Evolutionary conservation across 2,888 invertebrate genomes (phyloP).

Genomic region (Antheraea yamamai): DNA sequence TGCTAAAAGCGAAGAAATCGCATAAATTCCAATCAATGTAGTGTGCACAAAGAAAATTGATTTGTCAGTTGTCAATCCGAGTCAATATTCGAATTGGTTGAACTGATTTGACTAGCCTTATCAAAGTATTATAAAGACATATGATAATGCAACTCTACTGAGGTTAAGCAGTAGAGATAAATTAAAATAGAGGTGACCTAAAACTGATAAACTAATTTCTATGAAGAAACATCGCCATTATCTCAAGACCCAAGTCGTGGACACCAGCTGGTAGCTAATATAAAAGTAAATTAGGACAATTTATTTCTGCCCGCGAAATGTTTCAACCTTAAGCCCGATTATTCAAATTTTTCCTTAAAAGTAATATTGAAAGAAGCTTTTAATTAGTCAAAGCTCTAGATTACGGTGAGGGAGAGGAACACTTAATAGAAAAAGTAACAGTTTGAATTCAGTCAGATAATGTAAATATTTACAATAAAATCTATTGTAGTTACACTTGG

Average conservation of each 20-base stretch:
- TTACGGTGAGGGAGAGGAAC: constrained; percentile 12
- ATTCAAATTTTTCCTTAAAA: constrained; percentile 11
- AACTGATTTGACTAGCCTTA: no score
- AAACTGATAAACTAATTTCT: no score
- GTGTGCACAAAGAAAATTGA: no score
- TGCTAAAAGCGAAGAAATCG: no score
- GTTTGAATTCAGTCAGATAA: constrained; percentile 17
- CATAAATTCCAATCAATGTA: no score
- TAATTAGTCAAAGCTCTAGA: constrained; percentile 18
- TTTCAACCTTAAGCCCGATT: neutral
- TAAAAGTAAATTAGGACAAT: constrained; percentile 2
- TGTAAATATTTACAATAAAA: constrained; percentile 5
- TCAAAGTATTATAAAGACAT: no score
- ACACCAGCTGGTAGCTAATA: neutral
- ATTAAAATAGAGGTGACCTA: no score
- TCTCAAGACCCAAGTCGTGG: neutral
- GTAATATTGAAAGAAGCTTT: constrained; percentile 12
- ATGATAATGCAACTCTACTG: no score
- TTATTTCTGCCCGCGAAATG: constrained; percentile 9
- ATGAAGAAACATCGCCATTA: no score
- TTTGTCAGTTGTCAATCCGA: no score
- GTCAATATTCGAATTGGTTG: no score
- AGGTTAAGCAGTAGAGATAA: no score
- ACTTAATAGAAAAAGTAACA: constrained; percentile 15
- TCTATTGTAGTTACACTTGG: neutral